Evolutionary conservation across 2,888 invertebrate species (phyloP), one percentile per base, ranked within the genome.

Genomic region (Azorinus chamasolen): DNA sequence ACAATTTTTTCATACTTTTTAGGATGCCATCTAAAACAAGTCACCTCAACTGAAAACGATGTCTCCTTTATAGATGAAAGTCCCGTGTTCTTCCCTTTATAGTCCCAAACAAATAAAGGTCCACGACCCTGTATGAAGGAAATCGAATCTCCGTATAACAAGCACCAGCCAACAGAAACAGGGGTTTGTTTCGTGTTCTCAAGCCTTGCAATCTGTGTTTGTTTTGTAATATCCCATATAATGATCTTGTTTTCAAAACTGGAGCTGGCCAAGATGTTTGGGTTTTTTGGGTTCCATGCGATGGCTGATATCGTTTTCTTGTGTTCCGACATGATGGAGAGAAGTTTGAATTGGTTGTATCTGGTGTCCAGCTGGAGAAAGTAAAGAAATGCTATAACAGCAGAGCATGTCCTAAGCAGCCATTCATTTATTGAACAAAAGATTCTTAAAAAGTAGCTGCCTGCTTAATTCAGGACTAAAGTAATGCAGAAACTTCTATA

Each of bases 311-410:
- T 92, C 5, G 93, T 92, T 78, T 93, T 93, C 72, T 92, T 93
- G 83, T 93, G 93, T 63, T 93, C 93, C 5, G 93, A 91, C 88
- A 94, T 90, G 76, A 94, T 93, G 50, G 93, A 92, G 48, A 91
- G 86, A 61, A 94, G 83, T 54, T 88, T 85, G 85, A 93, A 93
- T 63, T 93, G 92, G 79, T 90, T 90, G 83, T 87, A 90, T 14
- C 87, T 84, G n/a, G 77, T 83, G 78, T 93, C 91, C 62, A 89
- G 76, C 93, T 92, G 87, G 20, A 89, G 87, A 45, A 74, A 62
- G 76, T 20, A 51, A 32, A 32, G 32, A 32, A 32, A 32, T 0
- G 16, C 16, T 16, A 18, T 18, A n/a, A n/a, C n/a, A n/a, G n/a
- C n/a, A n/a, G n/a, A n/a, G n/a, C n/a, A n/a, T n/a, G n/a, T n/a